These are phyloP conservation scores for Gobiocypris rarus DNA, from an alignment of 2,113 vertebrate genomes.

Conservation along the genomic window DNA sequence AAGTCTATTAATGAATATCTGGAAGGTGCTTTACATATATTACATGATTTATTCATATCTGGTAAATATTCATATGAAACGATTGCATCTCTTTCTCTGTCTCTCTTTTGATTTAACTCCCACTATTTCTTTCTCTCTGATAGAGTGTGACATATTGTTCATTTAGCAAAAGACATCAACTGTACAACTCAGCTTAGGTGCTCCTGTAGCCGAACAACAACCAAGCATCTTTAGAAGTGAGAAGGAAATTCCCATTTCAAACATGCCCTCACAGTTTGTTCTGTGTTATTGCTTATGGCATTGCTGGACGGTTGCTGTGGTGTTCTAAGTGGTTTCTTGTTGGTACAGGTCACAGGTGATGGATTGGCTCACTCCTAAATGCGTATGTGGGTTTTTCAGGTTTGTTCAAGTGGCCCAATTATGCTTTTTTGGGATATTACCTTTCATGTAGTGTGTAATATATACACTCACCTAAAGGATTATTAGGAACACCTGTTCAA, in stretches of 20 bases:
- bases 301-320: not conserved
- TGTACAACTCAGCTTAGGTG: not conserved
- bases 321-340: no score
- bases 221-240: no score
- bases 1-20: not conserved
- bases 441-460: no score
- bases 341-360: no score
- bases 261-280: not conserved
- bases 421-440: not conserved
- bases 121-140: not conserved
- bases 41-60: conserved; percentile 20
- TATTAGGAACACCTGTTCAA: no score
- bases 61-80: not conserved
- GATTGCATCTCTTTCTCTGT: not conserved
- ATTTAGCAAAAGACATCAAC: not conserved
- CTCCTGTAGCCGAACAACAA: not conserved
- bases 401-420: not conserved
- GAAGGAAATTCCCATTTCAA: no score
- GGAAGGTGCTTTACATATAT: conserved; percentile 1
- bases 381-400: not conserved
- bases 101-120: not conserved
- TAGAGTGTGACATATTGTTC: conserved; percentile 7
- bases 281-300: not conserved
- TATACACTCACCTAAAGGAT: no score
- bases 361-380: no score